Evolutionary conservation across 2,113 vertebrate species (phyloP).

Genomic region (Henicopernis longicauda): DNA sequence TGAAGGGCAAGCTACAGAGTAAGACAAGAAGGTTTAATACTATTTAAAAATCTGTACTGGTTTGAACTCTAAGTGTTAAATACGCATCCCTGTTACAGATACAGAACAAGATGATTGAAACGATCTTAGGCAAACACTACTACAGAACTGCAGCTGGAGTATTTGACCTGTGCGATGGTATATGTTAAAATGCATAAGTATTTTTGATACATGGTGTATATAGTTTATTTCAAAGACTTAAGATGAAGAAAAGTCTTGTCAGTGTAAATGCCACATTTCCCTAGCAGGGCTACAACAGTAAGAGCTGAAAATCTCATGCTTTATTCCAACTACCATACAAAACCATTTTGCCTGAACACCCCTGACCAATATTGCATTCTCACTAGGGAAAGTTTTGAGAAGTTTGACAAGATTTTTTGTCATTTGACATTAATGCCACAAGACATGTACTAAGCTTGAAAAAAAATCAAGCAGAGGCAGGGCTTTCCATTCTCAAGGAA

Average conservation of each 20-base stretch:
- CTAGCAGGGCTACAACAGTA: neutral
- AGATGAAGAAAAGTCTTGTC: neutral
- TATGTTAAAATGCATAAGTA: neutral
- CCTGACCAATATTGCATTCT: neutral
- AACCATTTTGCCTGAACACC: neutral
- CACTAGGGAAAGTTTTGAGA: neutral
- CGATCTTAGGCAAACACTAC: neutral
- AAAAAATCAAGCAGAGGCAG: neutral
- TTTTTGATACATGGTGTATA: neutral
- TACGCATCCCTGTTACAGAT: neutral
- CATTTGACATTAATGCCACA: neutral
- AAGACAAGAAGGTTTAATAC: neutral
- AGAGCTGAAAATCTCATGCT: neutral
- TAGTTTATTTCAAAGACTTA: neutral
- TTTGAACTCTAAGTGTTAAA: neutral
- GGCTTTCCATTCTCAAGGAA: neutral
- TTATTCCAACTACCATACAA: neutral
- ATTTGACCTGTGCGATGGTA: neutral
- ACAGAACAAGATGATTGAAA: neutral
- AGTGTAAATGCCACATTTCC: neutral
- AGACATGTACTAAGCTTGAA: neutral
- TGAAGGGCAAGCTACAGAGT: slow-evolving; percentile 87
- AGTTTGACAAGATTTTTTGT: neutral
- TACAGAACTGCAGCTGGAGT: neutral
- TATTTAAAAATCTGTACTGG: neutral